Base-by-base conservation (phyloP, 1,140 invertebrate genomes). In the Microplitis mediator region DNA sequence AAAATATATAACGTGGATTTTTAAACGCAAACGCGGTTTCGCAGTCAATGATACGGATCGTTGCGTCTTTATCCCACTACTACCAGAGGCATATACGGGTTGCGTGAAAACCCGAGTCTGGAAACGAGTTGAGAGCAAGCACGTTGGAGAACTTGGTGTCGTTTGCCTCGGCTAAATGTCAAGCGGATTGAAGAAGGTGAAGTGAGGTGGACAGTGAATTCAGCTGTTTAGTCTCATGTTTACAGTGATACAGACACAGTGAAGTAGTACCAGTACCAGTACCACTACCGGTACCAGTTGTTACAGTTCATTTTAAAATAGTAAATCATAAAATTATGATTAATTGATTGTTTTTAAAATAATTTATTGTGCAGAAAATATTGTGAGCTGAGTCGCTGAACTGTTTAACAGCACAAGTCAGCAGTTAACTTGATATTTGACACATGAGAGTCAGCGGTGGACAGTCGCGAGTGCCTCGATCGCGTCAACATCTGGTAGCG, bases 401-500 rank as follows among this genome's bases (percentile, higher is more conserved):
- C 23, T 23, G 23, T 23, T 23, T 23, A 23, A 23, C 23, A 23
- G 39, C 2, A 45, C 39, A 45, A 11, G 39, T 45, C 39, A 45
- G 39, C 39, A 45, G 39, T 45, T 45, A 45, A 11, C 23, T 23
- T 23, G 16, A 34, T 61, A 61, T 61, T 61, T 61, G 58, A 61
- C 13, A 61, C 11, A 13, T 23, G 16, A 32, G 13, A 9, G 8
- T 66, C 14, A 60, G 35, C 34, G 56, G 9, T 67, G 8, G 14
- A 35, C 61, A 64, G 31, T 51, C 14, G 51, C 72, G 61, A 74
- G 70, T 65, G 58, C 16, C 56, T 58, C 52, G 51, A 52, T 56
- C 52, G 62, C 69, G 64, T 73, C 68, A 73, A 75, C 72, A 75
- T 75, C 71, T 76, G 72, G 13, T 72, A 75, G 65, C 72, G 68